These are phyloP conservation scores for Drosophila sordidula DNA, from an alignment of 2,888 invertebrate genomes.

Conservation along the genomic window DNA sequence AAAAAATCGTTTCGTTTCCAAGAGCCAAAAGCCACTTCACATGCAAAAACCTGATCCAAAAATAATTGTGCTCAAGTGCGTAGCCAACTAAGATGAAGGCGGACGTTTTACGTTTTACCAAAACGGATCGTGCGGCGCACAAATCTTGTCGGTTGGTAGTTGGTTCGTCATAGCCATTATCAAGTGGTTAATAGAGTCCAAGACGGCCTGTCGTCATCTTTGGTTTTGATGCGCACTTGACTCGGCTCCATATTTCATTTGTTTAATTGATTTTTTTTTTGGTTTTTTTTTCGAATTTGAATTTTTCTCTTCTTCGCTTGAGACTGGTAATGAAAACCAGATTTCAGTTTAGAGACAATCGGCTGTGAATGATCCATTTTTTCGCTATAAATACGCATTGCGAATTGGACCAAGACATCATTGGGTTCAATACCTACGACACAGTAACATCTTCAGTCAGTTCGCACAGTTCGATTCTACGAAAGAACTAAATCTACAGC, in stretches of 20 bases:
- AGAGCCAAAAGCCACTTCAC: constrained; percentile 49
- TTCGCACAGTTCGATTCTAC: constrained; percentile 39
- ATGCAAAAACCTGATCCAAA: constrained; percentile 64
- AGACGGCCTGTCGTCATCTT: constrained; percentile 34
- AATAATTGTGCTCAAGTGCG: constrained; percentile 62
- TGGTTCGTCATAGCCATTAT: constrained; percentile 41
- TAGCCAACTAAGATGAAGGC: constrained; percentile 55
- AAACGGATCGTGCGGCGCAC: constrained; percentile 24
- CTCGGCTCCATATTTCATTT: constrained; percentile 35
- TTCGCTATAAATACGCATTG: constrained; percentile 75
- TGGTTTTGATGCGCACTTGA: constrained; percentile 64
- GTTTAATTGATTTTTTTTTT: constrained; percentile 13
- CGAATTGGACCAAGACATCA: constrained; percentile 70
- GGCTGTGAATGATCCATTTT: constrained; percentile 32
- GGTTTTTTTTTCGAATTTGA: constrained; percentile 10
- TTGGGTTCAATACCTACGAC: constrained; percentile 76
- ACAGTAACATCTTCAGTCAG: constrained; percentile 67
- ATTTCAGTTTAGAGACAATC: constrained; percentile 21
- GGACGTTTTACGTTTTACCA: constrained; percentile 35
- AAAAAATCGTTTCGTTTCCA: constrained; percentile 12
- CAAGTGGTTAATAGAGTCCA: constrained; percentile 69
- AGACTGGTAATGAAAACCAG: constrained; percentile 55
- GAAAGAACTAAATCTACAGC: constrained; percentile 45
- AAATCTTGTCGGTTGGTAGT: constrained; percentile 18
- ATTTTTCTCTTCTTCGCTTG: constrained; percentile 12